Conservation (phyloP, 2,888 invertebrate species). For the Ecliptopera silaceata region DNA sequence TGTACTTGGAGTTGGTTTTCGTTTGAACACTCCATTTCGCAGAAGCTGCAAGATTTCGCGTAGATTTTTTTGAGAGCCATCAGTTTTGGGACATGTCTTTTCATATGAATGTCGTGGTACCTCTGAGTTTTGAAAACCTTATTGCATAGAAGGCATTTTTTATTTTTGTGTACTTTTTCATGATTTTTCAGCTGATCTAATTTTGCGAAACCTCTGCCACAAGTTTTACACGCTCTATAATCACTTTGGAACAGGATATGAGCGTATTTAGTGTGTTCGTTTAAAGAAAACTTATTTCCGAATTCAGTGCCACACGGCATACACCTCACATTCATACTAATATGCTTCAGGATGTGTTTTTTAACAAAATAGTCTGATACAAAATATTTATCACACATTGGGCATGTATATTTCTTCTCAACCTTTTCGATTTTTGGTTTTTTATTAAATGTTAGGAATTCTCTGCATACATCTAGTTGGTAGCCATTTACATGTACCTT, state of each 20-base stretch:
- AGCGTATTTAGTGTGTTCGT: constrained; percentile 64
- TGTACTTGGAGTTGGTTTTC: constrained; percentile 68
- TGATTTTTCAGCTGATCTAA: constrained; percentile 51
- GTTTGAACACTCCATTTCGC: constrained; percentile 63
- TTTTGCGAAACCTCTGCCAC: constrained; percentile 54
- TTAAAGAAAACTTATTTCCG: constrained; percentile 61
- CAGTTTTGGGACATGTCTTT: constrained; percentile 58
- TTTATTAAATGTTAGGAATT: constrained; percentile 68
- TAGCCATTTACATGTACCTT: constrained; percentile 50
- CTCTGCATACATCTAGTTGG: constrained; percentile 55
- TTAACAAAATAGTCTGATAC: constrained; percentile 69
- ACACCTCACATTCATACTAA: constrained; percentile 50
- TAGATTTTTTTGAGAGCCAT: constrained; percentile 41
- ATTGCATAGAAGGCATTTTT: constrained; percentile 59
- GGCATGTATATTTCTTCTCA: constrained; percentile 54
- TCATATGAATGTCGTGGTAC: constrained; percentile 57
- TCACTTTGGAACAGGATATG: constrained; percentile 53
- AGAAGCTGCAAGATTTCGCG: constrained; percentile 66
- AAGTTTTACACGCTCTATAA: constrained; percentile 52
- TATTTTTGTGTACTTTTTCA: constrained; percentile 49
- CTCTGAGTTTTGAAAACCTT: constrained; percentile 57
- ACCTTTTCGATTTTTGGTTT: constrained; percentile 43
- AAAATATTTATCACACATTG: constrained; percentile 65
- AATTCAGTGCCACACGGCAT: constrained; percentile 50
- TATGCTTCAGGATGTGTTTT: constrained; percentile 63